Evolutionary conservation across 2,113 vertebrate species (phyloP).

Genomic region (Perca schrenkii): DNA sequence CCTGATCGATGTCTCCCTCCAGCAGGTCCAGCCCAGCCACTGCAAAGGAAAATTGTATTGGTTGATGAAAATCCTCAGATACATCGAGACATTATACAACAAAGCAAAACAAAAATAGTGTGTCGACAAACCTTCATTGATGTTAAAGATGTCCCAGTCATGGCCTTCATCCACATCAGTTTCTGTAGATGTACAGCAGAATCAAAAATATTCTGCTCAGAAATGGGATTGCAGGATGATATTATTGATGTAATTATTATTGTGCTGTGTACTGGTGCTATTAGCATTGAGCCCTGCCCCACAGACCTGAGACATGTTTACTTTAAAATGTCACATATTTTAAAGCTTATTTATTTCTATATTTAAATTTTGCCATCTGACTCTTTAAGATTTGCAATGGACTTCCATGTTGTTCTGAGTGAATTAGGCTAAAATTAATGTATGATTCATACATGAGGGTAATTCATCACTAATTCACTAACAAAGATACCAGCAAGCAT

Average conservation of each 20-base stretch:
- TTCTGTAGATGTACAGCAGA: conserved; percentile 72
- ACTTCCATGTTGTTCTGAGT: background rate
- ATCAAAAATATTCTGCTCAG: background rate
- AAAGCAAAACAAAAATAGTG: background rate
- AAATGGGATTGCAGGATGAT: background rate
- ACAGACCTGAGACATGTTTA: background rate
- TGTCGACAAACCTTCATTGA: conserved; percentile 87
- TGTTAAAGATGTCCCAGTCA: conserved; percentile 89
- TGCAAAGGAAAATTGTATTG: conserved; percentile 63
- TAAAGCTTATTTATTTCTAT: background rate
- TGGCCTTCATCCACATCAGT: conserved; percentile 87
- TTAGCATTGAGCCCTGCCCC: background rate
- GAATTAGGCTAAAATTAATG: too few species aligned
- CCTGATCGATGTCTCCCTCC: conserved; percentile 89
- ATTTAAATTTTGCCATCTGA: too few species aligned
- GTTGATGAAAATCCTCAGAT: background rate
- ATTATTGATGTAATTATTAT: background rate
- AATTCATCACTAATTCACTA: too few species aligned
- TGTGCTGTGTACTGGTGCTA: background rate
- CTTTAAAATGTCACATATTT: background rate
- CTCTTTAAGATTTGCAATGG: background rate
- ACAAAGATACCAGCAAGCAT: too few species aligned
- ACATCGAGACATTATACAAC: background rate
- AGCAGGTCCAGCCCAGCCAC: conserved; percentile 87
- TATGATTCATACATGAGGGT: too few species aligned